Evolutionary conservation across 1,140 invertebrate species (phyloP).

Genomic region (Aradophagus sp.): DNA sequence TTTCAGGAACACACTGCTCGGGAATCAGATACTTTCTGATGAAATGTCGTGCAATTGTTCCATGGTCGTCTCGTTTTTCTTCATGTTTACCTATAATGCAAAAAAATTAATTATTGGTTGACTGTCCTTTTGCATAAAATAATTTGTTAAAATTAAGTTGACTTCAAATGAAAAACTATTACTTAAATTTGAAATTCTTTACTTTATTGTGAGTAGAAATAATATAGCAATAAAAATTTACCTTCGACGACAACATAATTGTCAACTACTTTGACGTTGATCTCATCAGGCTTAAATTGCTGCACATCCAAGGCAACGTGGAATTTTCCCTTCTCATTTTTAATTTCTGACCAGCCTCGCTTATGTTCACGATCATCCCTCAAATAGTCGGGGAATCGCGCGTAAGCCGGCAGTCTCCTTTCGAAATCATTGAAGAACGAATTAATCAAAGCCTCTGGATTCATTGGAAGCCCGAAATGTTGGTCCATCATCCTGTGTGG

Average conservation of each 20-base stretch:
- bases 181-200: no score
- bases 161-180: no score
- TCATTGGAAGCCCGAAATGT: constrained; percentile 26
- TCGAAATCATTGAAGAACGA: constrained; percentile 28
- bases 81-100: constrained; percentile 77
- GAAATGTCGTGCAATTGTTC: constrained; percentile 84
- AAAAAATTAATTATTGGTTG: not conserved
- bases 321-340: constrained; percentile 76
- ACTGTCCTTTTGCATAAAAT: no score
- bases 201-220: no score
- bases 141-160: no score
- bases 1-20: constrained; percentile 78
- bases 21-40: constrained; percentile 81
- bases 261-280: constrained; percentile 85
- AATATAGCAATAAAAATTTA: no score
- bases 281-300: constrained; percentile 87
- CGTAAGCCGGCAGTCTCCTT: constrained; percentile 20
- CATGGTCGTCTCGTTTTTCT: constrained; percentile 84
- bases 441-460: constrained; percentile 45
- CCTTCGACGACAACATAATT: constrained; percentile 81
- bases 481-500: constrained; percentile 64
- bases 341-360: constrained; percentile 24
- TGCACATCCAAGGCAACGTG: constrained; percentile 80
- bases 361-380: constrained; percentile 45
- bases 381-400: constrained; percentile 22